Evolutionary conservation across 2,113 vertebrate genomes (phyloP), one percentile per base, ranked within the genome.

Genomic region (Steatornis caripensis): DNA sequence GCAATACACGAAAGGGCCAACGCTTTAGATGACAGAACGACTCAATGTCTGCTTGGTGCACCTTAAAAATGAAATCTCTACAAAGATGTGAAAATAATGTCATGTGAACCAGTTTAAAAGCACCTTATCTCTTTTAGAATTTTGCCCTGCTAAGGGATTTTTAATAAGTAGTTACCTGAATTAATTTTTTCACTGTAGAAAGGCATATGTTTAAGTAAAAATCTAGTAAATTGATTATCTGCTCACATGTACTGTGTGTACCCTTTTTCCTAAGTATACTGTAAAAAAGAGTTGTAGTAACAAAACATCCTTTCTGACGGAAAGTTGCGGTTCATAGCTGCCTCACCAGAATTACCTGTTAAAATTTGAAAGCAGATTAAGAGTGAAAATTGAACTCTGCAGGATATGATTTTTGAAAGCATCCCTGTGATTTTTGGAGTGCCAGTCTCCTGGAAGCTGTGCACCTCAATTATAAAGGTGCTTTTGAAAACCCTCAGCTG

Each of bases 341-440:
- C 72, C 72, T 93, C 30, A 7, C 55, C 36, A 94, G 93, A 93
- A 90, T 95, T 78, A 87, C 90, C 86, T 75, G 68, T 78, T 92
- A 61, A 86, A 91, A 68, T 94, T 13, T 89, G 76, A 96, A 89
- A 97, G 89, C 57, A 87, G 88, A 97, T 95, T 90, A 89, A 84
- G 69, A 84, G 90, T 94, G 94, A 92, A 95, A 97, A 97, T 97
- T 84, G 92, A 91, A 87, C 90, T 95, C 96, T 68, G 96, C 93
- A 88, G 95, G 95, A 29, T 95, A 72, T 70, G 76, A 81, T 68
- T 96, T 95, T 66, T 93, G 53, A 96, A 96, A 95, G 95, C 90
- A 90, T 94, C 92, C 55, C 83, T 57, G 76, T 83, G 80, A 90
- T 86, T 90, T 90, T 88, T 92, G 85, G 37, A 96, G 76, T 64